Evolutionary conservation across 2,888 invertebrate species (phyloP).

Genomic region (Eutolmus rufibarbis): DNA sequence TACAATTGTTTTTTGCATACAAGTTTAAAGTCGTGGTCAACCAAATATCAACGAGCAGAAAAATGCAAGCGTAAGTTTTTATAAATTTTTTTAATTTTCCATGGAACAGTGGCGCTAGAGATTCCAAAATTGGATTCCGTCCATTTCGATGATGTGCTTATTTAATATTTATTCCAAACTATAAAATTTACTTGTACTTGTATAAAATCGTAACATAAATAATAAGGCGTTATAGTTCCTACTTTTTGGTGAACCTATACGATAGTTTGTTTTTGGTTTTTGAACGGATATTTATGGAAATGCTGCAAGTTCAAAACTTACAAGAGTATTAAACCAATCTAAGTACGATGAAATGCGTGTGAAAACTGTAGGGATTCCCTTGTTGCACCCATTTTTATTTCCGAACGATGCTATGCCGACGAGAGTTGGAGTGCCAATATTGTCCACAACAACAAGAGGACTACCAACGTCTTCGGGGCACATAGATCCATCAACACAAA

Average conservation of each 20-base stretch:
- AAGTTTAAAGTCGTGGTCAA: no score
- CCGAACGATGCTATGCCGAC: neutral
- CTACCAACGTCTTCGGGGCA: neutral
- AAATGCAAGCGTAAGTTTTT: neutral
- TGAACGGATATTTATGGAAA: neutral
- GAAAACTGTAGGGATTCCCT: neutral
- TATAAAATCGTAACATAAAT: neutral
- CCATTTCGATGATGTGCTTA: neutral
- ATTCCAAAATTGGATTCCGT: neutral
- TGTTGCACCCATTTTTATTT: neutral
- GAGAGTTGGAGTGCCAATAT: neutral
- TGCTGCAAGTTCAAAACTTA: neutral
- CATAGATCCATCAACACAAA: neutral
- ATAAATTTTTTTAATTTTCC: neutral
- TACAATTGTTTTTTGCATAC: no score
- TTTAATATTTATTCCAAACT: neutral
- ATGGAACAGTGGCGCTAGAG: neutral
- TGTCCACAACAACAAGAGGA: no score
- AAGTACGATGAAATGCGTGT: neutral
- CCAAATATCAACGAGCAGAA: neutral
- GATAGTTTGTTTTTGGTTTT: neutral
- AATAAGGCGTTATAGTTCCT: neutral
- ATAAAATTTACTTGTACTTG: neutral
- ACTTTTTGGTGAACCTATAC: neutral
- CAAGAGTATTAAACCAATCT: neutral